phyloP scores from a whole-genome alignment of 2,888 invertebrate species.

The Nemurella pictetii region DNA sequence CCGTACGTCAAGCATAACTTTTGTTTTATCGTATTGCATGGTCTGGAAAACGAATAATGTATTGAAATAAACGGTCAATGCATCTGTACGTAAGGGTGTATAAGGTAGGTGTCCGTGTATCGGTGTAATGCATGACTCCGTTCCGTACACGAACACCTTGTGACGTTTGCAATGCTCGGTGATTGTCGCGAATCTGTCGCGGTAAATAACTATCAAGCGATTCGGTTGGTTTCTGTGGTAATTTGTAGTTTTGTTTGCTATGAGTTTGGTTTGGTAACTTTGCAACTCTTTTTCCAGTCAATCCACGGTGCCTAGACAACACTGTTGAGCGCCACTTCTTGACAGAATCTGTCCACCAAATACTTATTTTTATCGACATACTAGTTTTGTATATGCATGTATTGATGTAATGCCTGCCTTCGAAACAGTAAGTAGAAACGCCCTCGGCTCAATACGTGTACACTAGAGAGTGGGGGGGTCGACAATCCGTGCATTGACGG shows the following conservation, averaged over 20 bases:
- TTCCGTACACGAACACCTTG: neutral
- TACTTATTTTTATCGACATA: conserved; percentile 32
- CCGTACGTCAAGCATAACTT: neutral
- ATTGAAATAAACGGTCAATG: neutral
- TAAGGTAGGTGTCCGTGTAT: neutral
- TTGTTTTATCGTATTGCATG: neutral
- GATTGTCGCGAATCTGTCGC: neutral
- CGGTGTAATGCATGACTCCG: neutral
- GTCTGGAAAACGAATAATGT: neutral
- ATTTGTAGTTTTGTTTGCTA: conserved; percentile 1
- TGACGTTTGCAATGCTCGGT: conserved; percentile 1
- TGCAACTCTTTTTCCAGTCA: conserved; percentile 46
- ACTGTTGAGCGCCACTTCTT: conserved; percentile 21
- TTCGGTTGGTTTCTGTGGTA: conserved; percentile 7
- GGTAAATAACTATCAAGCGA: neutral
- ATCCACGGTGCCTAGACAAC: conserved; percentile 47
- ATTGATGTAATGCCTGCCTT: conserved; percentile 20
- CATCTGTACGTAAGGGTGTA: neutral
- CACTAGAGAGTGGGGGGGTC: neutral
- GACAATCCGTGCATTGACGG: neutral
- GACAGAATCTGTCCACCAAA: conserved; percentile 31
- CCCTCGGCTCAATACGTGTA: neutral
- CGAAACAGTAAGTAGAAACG: neutral
- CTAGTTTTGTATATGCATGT: conserved; percentile 34
- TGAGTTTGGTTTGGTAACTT: conserved; percentile 13